Base-by-base conservation (phyloP, 2,888 invertebrate species). In the Falcaria lacertinaria region DNA sequence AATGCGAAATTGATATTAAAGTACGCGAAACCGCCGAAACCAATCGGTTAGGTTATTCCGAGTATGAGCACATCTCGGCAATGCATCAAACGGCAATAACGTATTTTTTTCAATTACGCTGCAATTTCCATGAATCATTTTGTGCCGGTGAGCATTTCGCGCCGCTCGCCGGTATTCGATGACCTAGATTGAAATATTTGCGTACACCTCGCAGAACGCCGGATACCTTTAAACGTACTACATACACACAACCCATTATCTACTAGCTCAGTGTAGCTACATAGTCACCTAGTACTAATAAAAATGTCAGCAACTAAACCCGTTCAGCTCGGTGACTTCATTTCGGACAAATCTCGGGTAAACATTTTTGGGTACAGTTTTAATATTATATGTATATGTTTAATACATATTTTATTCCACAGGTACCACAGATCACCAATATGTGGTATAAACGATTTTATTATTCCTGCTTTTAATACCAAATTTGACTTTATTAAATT, bases 71-170 rank as follows among this genome's bases (percentile, higher is more conserved):
- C 68, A 68, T 67, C 62, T 69, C 60, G 64, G 75, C 81, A 75
- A 82, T 80, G 75, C 80, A 77, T 84, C 85, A 84, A 80, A 79
- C 67, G 69, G 80, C 80, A 80, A 85, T 83, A 84, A 82, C 79
- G 83, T 85, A 81, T 86, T 83, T 85, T 84, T 85, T 86, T 83
- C 84, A 85, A 86, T 86, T 85, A 84, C 84, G 61, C 66, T 74
- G 78, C 86, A 84, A 86, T 84, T 80, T 80, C 76, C 81, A 84
- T 86, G 83, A 82, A 83, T 86, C 84, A 85, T 80, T 74, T 78
- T 71, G 73, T 74, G 64, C 72, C 74, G 69, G 54, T 64, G 76
- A 77, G 73, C 74, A 73, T 72, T 73, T 73, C 66, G 60, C 60
- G 60, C 68, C 60, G 62, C 64, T 59, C 62, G 63, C 54, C 64